phyloP scores from a whole-genome alignment of 2,113 vertebrate genomes.

The Corythornis madagascariensis region DNA sequence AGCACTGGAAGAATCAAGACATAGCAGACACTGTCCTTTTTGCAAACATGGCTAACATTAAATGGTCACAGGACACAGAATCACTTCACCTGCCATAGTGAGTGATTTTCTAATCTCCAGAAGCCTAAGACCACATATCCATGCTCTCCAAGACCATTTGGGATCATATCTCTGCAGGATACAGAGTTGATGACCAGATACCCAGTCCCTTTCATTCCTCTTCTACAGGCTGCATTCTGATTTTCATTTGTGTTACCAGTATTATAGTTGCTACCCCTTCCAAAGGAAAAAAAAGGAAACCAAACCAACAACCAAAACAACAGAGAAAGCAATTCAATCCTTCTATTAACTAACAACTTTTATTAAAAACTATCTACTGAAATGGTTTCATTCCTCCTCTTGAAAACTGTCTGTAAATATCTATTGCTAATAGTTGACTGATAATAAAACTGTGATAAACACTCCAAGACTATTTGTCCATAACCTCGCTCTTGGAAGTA shows the following conservation, averaged over 20 bases:
- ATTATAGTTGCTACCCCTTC: not conserved
- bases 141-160: not conserved
- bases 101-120: not conserved
- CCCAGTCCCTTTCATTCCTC: not conserved
- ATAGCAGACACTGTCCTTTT: not conserved
- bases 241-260: not conserved
- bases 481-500: not conserved
- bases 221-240: not conserved
- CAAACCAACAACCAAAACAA: not conserved
- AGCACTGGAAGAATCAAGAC: not conserved
- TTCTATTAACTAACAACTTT: not conserved
- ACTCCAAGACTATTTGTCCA: not conserved
- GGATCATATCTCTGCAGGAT: not conserved
- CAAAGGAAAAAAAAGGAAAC: not conserved
- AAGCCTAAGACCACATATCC: not conserved
- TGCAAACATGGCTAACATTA: not conserved
- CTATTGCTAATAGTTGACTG: not conserved
- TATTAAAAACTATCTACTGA: not conserved
- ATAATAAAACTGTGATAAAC: not conserved
- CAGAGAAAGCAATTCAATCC: not conserved
- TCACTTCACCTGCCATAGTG: not conserved
- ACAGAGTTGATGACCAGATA: not conserved
- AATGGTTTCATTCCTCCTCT: rapidly evolving
- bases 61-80: not conserved
- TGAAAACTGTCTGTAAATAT: not conserved